Conservation (phyloP, 2,113 vertebrate species). For the Thinocorus orbignyianus region DNA sequence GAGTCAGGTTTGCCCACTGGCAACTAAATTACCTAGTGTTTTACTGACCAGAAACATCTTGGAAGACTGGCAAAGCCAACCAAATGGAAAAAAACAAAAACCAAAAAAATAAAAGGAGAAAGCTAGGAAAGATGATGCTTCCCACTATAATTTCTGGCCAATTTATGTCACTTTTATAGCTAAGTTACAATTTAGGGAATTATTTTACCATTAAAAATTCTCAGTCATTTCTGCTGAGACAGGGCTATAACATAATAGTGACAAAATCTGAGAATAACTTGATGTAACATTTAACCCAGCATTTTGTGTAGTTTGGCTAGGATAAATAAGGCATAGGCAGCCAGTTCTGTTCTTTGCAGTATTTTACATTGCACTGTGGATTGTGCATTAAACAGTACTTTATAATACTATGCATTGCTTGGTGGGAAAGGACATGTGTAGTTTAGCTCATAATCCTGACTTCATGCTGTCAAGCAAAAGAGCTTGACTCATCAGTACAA, state of each 20-base stretch:
- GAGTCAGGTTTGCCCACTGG: background rate
- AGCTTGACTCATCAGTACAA: background rate
- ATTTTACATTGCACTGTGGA: background rate
- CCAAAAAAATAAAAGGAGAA: background rate
- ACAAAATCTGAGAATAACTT: background rate
- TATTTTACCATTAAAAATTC: background rate
- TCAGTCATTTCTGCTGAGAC: background rate
- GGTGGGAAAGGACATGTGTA: background rate
- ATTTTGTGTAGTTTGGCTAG: background rate
- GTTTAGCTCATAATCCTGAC: background rate
- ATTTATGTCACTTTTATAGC: background rate
- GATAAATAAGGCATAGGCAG: background rate
- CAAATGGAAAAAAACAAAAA: background rate
- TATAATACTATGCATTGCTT: background rate
- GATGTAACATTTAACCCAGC: background rate
- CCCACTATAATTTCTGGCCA: background rate
- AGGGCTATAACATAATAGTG: background rate
- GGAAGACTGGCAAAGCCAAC: background rate
- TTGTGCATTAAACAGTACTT: background rate
- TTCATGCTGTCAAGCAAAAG: background rate
- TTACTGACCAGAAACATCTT: background rate
- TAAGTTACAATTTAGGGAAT: background rate
- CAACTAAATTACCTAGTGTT: background rate
- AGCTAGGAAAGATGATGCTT: background rate
- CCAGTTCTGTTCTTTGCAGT: background rate